These are phyloP conservation scores for Campoplex nolae DNA, from an alignment of 2,888 invertebrate species.

Conservation along the genomic window DNA sequence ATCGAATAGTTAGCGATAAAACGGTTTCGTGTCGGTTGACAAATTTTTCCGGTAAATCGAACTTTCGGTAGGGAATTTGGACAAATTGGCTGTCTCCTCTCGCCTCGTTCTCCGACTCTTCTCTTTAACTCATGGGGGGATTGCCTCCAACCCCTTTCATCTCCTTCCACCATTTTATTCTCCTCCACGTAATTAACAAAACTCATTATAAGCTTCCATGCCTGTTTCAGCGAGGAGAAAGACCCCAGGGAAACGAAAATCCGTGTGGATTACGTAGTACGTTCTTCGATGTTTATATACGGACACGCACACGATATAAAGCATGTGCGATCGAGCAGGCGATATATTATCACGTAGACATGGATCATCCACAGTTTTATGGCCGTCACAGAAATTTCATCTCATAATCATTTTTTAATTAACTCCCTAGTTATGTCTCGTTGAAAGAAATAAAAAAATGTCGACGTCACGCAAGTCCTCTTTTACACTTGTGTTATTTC, in stretches of 20 bases:
- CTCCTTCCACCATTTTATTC: slow-evolving; percentile 62
- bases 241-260: slow-evolving; percentile 62
- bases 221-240: slow-evolving; percentile 59
- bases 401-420: slow-evolving; percentile 36
- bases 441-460: background rate
- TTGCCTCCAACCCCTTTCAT: slow-evolving; percentile 39
- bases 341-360: slow-evolving; percentile 1
- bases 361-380: slow-evolving; percentile 38
- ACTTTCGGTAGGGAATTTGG: slow-evolving; percentile 57
- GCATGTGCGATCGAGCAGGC: slow-evolving; percentile 32
- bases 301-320: background rate
- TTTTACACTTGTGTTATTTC: background rate
- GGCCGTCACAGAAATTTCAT: slow-evolving; percentile 18
- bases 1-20: slow-evolving; percentile 16
- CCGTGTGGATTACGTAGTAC: slow-evolving; percentile 58
- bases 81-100: slow-evolving; percentile 60
- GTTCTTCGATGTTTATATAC: slow-evolving; percentile 48
- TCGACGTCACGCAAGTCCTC: background rate
- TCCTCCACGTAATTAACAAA: slow-evolving; percentile 77
- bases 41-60: slow-evolving; percentile 66
- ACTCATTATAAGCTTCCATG: slow-evolving; percentile 77
- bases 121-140: slow-evolving; percentile 34
- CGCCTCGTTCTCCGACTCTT: slow-evolving; percentile 30
- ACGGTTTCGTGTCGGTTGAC: slow-evolving; percentile 34
- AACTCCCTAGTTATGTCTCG: slow-evolving; percentile 1